Evolutionary conservation across 23 tunicate genomes (phyloP).

Genomic region (Trididemnum miniatum): DNA sequence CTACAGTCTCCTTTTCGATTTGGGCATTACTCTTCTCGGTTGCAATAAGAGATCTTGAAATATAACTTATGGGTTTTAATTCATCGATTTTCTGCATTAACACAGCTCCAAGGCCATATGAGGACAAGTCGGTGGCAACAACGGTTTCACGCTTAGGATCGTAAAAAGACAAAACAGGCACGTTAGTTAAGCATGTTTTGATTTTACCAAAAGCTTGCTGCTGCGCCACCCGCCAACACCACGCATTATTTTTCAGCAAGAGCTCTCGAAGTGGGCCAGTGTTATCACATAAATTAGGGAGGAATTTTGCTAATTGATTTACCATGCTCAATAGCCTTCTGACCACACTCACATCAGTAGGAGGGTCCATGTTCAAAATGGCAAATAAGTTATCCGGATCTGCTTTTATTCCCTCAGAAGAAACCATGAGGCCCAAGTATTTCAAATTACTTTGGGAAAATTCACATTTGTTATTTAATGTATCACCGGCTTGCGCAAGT

Average conservation of each 20-base stretch:
- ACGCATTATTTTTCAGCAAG: not conserved
- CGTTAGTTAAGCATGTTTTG: not conserved
- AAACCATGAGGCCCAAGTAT: slow-evolving; percentile 2
- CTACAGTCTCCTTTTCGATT: slow-evolving; percentile 22
- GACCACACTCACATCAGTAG: slow-evolving; percentile 7
- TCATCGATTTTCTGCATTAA: not conserved
- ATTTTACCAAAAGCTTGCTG: not conserved
- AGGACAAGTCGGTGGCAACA: slow-evolving; percentile 32
- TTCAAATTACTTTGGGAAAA: not conserved
- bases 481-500: not conserved
- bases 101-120: slow-evolving; percentile 32
- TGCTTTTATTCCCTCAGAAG: not conserved
- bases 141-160: slow-evolving; percentile 1
- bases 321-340: slow-evolving; percentile 6
- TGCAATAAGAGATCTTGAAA: slow-evolving; percentile 10
- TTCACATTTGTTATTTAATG: slow-evolving; percentile 16
- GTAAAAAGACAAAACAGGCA: slow-evolving; percentile 2
- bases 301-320: slow-evolving; percentile 13
- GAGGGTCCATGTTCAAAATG: not conserved
- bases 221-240: not conserved
- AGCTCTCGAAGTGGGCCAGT: slow-evolving; percentile 8
- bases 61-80: slow-evolving; percentile 28
- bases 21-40: slow-evolving; percentile 30
- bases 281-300: slow-evolving; percentile 12
- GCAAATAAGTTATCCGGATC: slow-evolving; percentile 4